Evolutionary conservation across 2,888 invertebrate species (phyloP).

Genomic region (Lepetodrilus schrolli): DNA sequence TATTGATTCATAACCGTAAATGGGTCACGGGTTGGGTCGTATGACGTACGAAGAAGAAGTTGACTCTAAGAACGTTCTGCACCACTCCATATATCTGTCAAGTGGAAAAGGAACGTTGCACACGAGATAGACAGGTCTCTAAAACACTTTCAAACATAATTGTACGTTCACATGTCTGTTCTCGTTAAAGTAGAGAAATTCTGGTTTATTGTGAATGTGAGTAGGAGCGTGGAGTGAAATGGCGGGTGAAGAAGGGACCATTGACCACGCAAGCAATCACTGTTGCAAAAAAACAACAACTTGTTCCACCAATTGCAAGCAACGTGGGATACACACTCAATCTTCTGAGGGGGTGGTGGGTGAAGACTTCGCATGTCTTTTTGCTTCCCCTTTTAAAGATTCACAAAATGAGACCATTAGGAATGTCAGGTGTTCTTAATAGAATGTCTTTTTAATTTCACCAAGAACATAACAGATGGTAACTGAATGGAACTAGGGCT

Average conservation of each 20-base stretch:
- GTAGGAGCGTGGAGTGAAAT: not conserved
- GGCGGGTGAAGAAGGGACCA: not conserved
- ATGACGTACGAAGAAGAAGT: not conserved
- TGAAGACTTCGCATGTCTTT: too few species aligned
- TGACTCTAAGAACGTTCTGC: not conserved
- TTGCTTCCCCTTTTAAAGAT: too few species aligned
- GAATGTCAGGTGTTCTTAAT: too few species aligned
- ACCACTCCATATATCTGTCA: not conserved
- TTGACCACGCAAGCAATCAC: too few species aligned
- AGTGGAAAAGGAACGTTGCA: not conserved
- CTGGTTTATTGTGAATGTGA: not conserved
- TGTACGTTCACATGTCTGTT: not conserved
- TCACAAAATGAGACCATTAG: too few species aligned
- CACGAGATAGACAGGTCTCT: not conserved
- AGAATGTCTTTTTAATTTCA: too few species aligned
- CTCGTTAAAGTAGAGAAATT: not conserved
- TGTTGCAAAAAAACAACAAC: too few species aligned
- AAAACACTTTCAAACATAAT: not conserved
- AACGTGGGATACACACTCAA: too few species aligned
- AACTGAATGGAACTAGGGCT: too few species aligned
- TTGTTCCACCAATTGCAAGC: too few species aligned
- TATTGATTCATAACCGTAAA: constrained; percentile 24
- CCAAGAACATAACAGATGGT: too few species aligned
- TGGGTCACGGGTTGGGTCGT: constrained; percentile 5
- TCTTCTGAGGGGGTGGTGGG: too few species aligned